A percentile compares a stretch with the other conserved stretches of the same genome.
These are phyloP conservation scores for Didymodactylos carnosus DNA, from an alignment of 2,888 invertebrate genomes.

Conservation along the genomic window DNA sequence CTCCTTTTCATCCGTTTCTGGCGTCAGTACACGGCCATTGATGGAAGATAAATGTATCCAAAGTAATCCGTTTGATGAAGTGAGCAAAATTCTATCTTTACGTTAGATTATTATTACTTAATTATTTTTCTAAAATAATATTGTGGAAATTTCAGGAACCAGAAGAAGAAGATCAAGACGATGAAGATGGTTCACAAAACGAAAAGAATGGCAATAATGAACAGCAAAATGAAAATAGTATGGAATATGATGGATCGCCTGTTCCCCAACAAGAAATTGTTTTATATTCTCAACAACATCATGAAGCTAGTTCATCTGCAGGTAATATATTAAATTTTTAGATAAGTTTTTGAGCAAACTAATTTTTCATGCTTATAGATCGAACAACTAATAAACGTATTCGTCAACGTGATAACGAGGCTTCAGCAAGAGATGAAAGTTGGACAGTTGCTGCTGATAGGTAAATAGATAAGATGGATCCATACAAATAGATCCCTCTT, in stretches of 20 bases:
- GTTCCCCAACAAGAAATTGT: background rate
- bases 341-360: too few species aligned
- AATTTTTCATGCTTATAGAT: too few species aligned
- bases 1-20: background rate
- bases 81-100: too few species aligned
- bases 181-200: too few species aligned
- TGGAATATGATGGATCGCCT: background rate
- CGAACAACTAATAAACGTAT: too few species aligned
- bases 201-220: too few species aligned
- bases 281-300: background rate
- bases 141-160: too few species aligned
- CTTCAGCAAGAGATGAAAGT: background rate
- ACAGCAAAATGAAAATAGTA: background rate
- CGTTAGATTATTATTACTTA: too few species aligned
- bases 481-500: too few species aligned
- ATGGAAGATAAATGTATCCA: background rate
- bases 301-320: background rate
- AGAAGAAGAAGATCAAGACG: too few species aligned
- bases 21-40: background rate
- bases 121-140: too few species aligned
- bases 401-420: background rate
- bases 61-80: background rate
- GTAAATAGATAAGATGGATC: background rate
- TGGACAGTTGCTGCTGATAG: background rate
- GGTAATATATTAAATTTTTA: too few species aligned